Evolutionary conservation across 1,140 invertebrate genomes (phyloP).

Genomic region (Babylonia areolata): DNA sequence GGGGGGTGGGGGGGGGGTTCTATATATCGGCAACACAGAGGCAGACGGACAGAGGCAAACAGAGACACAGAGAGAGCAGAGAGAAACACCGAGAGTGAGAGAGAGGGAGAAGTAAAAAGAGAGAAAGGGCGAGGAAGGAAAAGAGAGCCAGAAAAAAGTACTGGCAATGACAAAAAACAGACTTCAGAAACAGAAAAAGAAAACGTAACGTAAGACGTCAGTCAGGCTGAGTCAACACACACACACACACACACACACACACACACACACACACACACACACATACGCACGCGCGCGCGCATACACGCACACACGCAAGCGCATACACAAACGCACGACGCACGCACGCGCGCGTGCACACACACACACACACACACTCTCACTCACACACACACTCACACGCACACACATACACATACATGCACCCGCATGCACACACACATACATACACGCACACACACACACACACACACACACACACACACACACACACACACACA

Average conservation of each 20-base stretch:
- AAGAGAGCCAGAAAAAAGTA: too few relatives aligned
- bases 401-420: not conserved
- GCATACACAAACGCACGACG: not conserved
- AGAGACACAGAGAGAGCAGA: too few relatives aligned
- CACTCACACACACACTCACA: not conserved
- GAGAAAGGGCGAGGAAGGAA: too few relatives aligned
- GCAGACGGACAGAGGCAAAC: too few relatives aligned
- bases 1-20: too few relatives aligned
- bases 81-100: too few relatives aligned
- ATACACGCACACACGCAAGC: not conserved
- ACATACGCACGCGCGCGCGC: not conserved
- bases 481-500: conserved; percentile 1
- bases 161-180: too few relatives aligned
- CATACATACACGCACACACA: not conserved
- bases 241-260: not conserved
- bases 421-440: not conserved
- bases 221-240: too few relatives aligned
- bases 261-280: not conserved
- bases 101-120: too few relatives aligned
- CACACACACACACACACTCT: not conserved
- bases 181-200: too few relatives aligned
- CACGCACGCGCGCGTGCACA: not conserved
- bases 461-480: conserved; percentile 11
- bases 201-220: too few relatives aligned
- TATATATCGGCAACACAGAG: too few relatives aligned